These are phyloP conservation scores for Pampus argenteus DNA, from an alignment of 2,797 vertebrate genomes.

Conservation along the genomic window DNA sequence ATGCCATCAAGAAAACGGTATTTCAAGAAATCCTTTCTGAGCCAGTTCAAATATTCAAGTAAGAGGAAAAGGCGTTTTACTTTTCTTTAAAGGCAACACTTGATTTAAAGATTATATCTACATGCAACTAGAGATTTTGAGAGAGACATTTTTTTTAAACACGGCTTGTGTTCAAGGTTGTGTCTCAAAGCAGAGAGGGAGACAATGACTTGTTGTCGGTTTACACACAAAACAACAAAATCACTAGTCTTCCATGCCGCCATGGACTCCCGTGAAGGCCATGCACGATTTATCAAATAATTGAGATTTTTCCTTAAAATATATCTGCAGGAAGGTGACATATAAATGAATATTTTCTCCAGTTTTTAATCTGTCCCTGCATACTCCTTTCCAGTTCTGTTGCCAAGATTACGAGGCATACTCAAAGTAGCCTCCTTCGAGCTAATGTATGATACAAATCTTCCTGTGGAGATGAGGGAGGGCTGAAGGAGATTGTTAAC, in stretches of 20 bases:
- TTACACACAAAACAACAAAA: constrained; percentile 94
- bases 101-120: too few species aligned
- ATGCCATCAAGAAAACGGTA: background rate
- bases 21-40: background rate
- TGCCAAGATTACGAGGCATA: constrained; percentile 53
- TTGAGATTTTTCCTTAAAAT: background rate
- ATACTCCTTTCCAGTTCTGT: constrained; percentile 22
- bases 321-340: background rate
- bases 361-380: background rate
- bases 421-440: constrained; percentile 78
- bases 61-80: too few species aligned
- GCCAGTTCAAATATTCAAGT: background rate
- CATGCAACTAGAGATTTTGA: background rate
- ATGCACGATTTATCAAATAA: background rate
- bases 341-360: constrained; percentile 1
- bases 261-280: constrained; percentile 63
- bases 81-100: background rate
- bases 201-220: constrained; percentile 95
- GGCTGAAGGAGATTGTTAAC: constrained; percentile 10
- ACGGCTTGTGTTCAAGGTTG: constrained; percentile 10
- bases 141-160: background rate
- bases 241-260: constrained; percentile 98
- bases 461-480: constrained; percentile 7
- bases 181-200: constrained; percentile 86
- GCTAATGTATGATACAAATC: constrained; percentile 36